Evolutionary conservation across 2,888 invertebrate genomes (phyloP).

Genomic region (Cerceris ruficornis): DNA sequence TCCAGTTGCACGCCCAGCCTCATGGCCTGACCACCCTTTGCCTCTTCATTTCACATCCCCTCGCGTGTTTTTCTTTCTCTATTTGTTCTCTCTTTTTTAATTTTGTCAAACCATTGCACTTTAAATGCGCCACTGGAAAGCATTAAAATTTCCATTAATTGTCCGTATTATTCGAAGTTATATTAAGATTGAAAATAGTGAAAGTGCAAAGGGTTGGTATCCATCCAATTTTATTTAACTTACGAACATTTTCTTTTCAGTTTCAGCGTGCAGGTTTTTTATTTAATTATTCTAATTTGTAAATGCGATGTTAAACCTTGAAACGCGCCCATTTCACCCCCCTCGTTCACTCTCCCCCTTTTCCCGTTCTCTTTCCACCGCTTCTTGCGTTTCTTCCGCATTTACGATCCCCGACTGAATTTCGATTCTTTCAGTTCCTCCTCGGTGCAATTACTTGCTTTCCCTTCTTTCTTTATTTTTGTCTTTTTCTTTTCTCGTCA

Average conservation of each 20-base stretch:
- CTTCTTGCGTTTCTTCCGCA: neutral
- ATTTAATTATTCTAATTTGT: too few species aligned
- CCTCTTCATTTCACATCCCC: constrained; percentile 40
- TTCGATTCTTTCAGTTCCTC: neutral
- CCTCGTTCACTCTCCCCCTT: too few species aligned
- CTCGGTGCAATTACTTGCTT: constrained; percentile 1
- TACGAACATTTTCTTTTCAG: too few species aligned
- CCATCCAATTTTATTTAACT: too few species aligned
- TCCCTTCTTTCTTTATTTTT: constrained; percentile 30
- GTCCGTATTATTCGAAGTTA: neutral
- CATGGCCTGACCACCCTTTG: constrained; percentile 71
- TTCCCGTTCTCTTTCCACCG: too few species aligned
- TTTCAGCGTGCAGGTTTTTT: too few species aligned
- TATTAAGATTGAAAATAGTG: neutral
- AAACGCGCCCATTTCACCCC: too few species aligned
- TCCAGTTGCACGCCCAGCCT: constrained; percentile 71
- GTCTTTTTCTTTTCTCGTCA: constrained; percentile 24
- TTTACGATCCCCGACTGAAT: neutral
- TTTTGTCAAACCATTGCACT: neutral
- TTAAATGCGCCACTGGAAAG: too few species aligned
- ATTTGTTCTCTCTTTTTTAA: constrained; percentile 27
- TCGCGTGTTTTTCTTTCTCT: constrained; percentile 30
- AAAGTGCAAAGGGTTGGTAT: too few species aligned
- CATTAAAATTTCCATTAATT: neutral
- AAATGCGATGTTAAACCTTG: too few species aligned